Base-by-base conservation (phyloP, 2,113 vertebrate genomes). In the Strix aluco region DNA sequence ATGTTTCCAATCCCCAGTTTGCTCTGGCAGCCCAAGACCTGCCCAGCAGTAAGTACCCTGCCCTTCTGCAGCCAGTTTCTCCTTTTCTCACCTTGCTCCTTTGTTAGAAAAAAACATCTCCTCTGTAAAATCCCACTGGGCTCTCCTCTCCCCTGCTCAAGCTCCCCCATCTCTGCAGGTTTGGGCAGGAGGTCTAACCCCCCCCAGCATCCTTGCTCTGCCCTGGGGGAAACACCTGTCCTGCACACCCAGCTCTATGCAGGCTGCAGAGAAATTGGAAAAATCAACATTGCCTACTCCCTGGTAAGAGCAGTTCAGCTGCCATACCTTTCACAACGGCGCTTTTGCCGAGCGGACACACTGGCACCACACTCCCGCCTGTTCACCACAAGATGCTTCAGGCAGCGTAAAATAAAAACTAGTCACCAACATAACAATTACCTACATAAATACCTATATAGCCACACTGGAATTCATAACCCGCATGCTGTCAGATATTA, bases 391-490 rank as follows among this genome's bases (percentile, higher is more conserved):
- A 54, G 69, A 8, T 54, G 82, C 90, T 92, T 81, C 58, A 59
- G 92, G 86, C 74, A 67, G 63, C 38, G 29, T 38, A 46, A 92
- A 91, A 91, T 54, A 40, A 81, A 73, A 78, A 51, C 73, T 18
- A 81, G 70, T 81, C 86, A 94, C 87, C 90, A 65, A 44, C 70
- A 49, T 44, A 70, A 49, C 52, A 81, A 59, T 54, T 81, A 75
- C 52, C 26, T 62, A 26, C 58, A 59, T 67, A 73, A 81, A 91
- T 77, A 81, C 42, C 46, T 58, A 5, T n/a, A 44, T 3, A 85
- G 69, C 62, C 90, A 90, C 81, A 52, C 77, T 52, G 73, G 36
- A 75, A 71, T 69, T 77, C 69, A 21, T 15, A 77, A 58, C 42
- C 42, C 3, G 3, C 3, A 1, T 32, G 49, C 79, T 81, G 54